These are phyloP conservation scores for Podotricha telesiphe DNA, from an alignment of 2,888 invertebrate genomes.

Conservation along the genomic window DNA sequence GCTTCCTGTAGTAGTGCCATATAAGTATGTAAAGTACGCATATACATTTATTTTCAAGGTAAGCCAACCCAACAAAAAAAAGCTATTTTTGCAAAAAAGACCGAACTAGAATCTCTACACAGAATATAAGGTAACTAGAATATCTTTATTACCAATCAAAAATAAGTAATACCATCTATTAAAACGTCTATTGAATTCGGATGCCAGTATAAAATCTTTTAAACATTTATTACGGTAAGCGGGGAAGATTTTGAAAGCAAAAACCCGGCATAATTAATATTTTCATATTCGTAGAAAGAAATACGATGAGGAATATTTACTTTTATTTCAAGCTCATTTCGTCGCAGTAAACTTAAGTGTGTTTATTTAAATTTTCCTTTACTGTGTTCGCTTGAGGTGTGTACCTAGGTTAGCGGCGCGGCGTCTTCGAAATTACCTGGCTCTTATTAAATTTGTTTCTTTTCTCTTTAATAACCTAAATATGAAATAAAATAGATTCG, in stretches of 20 bases:
- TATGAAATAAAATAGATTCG: slow-evolving; percentile 13
- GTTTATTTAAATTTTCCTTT: slow-evolving; percentile 58
- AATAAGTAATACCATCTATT: slow-evolving; percentile 26
- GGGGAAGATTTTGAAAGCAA: slow-evolving; percentile 24
- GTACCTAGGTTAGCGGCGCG: slow-evolving; percentile 51
- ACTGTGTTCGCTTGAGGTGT: slow-evolving; percentile 47
- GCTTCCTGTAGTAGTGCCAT: too few relatives aligned
- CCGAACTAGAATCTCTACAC: neutral
- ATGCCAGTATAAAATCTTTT: slow-evolving; percentile 8
- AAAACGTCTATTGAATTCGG: slow-evolving; percentile 12
- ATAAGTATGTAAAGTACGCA: too few relatives aligned
- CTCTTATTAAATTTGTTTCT: slow-evolving; percentile 49
- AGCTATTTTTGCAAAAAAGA: neutral
- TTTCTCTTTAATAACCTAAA: slow-evolving; percentile 37
- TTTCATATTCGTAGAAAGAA: slow-evolving; percentile 38
- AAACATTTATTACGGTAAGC: slow-evolving; percentile 13
- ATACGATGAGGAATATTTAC: slow-evolving; percentile 41
- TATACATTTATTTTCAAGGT: too few relatives aligned
- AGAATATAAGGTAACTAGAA: too few relatives aligned
- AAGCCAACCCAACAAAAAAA: neutral
- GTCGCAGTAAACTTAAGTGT: slow-evolving; percentile 52
- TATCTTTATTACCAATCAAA: neutral
- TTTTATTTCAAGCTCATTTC: slow-evolving; percentile 51
- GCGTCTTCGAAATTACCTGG: slow-evolving; percentile 51
- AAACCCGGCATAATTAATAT: slow-evolving; percentile 36